phyloP scores from a whole-genome alignment of 2,888 invertebrate species.

The Brachylomia viminalis region DNA sequence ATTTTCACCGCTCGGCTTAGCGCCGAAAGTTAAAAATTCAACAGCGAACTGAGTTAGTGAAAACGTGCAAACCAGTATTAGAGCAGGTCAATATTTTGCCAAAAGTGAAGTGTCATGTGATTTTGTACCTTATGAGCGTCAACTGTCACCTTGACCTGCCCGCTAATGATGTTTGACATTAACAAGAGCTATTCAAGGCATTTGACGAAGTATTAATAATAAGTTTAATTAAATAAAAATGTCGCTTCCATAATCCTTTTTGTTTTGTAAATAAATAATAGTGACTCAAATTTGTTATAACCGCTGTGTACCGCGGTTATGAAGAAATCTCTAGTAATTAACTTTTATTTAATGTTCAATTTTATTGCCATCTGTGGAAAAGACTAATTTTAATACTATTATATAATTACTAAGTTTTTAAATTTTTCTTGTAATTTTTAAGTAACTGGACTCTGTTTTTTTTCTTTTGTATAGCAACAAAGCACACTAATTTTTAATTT shows the following conservation, averaged over 20 bases:
- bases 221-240: slow-evolving; percentile 22
- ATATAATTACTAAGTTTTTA: slow-evolving; percentile 77
- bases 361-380: slow-evolving; percentile 88
- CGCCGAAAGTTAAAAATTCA: not conserved
- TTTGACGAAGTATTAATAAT: slow-evolving; percentile 39
- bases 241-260: slow-evolving; percentile 36
- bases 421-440: slow-evolving; percentile 68
- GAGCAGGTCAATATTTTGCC: not conserved
- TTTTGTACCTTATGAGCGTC: not conserved
- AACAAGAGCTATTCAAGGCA: not conserved
- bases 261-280: slow-evolving; percentile 56
- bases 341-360: slow-evolving; percentile 86
- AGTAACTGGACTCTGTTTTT: slow-evolving; percentile 64
- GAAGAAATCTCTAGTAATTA: slow-evolving; percentile 44
- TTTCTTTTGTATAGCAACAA: slow-evolving; percentile 66
- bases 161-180: not conserved
- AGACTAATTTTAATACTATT: slow-evolving; percentile 86
- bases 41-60: not conserved
- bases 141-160: not conserved
- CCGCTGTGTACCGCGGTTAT: slow-evolving; percentile 28
- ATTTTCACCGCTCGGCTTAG: not conserved
- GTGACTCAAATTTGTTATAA: slow-evolving; percentile 53
- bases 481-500: slow-evolving; percentile 68
- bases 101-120: not conserved
- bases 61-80: not conserved